Evolutionary conservation across 2,797 vertebrate species (phyloP), one percentile per base, ranked within the genome.

Genomic region (Acrocephalus scirpaceus): DNA sequence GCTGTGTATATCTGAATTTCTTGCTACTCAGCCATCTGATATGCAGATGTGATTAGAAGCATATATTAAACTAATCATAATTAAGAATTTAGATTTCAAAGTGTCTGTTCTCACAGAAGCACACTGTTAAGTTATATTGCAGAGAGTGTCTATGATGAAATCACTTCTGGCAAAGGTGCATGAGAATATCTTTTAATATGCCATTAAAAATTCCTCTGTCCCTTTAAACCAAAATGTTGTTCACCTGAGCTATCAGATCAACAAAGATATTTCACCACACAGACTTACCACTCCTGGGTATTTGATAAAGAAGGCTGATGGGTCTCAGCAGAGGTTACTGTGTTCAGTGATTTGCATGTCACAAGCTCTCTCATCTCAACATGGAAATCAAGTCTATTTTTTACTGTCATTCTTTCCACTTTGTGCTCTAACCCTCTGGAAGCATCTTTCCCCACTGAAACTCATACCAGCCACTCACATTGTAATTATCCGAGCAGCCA

Each of bases 401-500:
- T 98, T 98, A 98, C 88, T 98, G 98, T 98, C 97, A 95, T 75
- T 79, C 76, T 95, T 96, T 94, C 71, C 81, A 91, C 62, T 90
- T 77, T 86, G 10, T 51, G 91, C 86, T 92, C 77, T 93, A 93
- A 94, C 91, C 29, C 72, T 90, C 93, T 81, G 66, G 80, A 91
- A 90, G 44, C 84, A 76, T 95, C 76, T 94, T 58, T 69, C 84
- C 48, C 47, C 4, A 1, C 44, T 88, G 71, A 56, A 91, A 96
- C 94, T 97, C 96, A 95, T 53, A 80, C 88, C 71, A 91, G 72
- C 88, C 93, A 80, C 90, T 97, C 93, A 75, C 88, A 75, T 42
- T 91, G 93, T 96, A 98, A 98, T 98, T 98, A 98, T 98, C 95
- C 38, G 79, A 97, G 92, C 88, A 96, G 89, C 62, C 90, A 97